Evolutionary conservation across 2,113 vertebrate genomes (phyloP), one percentile per base, ranked within the genome.

Genomic region (Semnornis frantzii): DNA sequence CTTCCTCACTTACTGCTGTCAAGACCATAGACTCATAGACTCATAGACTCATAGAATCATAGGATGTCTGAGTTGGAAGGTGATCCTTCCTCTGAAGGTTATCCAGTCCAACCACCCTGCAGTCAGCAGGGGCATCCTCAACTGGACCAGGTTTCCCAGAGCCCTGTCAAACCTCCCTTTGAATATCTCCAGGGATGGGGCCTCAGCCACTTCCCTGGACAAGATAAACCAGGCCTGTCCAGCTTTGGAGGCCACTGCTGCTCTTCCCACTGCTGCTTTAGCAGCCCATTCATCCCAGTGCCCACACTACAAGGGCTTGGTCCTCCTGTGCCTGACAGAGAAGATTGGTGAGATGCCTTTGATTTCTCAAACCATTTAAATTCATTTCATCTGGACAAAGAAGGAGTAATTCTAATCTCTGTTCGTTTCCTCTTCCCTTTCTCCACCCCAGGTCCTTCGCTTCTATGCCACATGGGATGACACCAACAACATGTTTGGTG

Each of bases 391-490:
- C 15, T 12, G 34, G 65, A 42, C 18, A 52, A 70, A 52, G 17
- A 28, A 8, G 64, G 31, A 44, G 28, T 66, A 30, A 50, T 52
- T 86, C 31, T 71, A 34, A 39, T 30, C 16, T 60, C 4, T 6
- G 9, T 12, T 70, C 79, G 8, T 27, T 50, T 58, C 66, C 37
- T 80, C 62, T 60, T 34, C 3, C 48, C 21, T 20, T 20, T 48
- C 6, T 37, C 70, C 59, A 76, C 10, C 24, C 5, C 39, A 99
- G 99, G 99, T 99, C 72, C 98, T 99, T 92, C 98, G 98, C 24
- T 99, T 99, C 97, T 99, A 98, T 3, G 98, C 98, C 2, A 94
- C 97, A n/a, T 99, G 98, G 98, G 98, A 99, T 20, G 97, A 99
- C 54, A 93, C 96, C 1, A 90, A 97, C 74, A 97, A 78, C 77